Evolutionary conservation across 2,888 invertebrate species (phyloP).

Genomic region (Piscicola geometra): DNA sequence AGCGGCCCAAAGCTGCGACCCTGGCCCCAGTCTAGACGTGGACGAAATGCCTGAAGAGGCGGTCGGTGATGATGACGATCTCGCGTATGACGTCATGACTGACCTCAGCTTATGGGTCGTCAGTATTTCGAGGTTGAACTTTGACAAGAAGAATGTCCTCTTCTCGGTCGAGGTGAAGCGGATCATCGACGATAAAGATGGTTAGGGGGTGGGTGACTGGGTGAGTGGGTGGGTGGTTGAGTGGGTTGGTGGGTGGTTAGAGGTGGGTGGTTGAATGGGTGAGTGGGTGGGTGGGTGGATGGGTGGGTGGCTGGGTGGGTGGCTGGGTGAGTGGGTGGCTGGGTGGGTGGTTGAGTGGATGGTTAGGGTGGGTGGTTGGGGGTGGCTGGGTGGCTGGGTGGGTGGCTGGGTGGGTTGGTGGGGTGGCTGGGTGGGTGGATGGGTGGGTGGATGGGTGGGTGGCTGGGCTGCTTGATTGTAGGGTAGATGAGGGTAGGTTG

Average conservation of each 20-base stretch:
- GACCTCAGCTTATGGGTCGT: conserved; percentile 68
- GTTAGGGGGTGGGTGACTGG: background rate
- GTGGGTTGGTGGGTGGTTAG: conserved; percentile 1
- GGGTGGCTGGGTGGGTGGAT: no score
- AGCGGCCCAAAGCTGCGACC: background rate
- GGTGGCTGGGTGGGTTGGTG: no score
- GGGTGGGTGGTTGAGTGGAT: no score
- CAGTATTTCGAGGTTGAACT: conserved; percentile 59
- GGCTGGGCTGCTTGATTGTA: no score
- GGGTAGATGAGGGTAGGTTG: no score
- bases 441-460: no score
- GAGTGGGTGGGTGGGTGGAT: background rate
- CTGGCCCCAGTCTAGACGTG: no score
- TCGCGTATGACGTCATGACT: conserved; percentile 52
- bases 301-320: background rate
- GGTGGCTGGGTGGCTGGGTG: background rate
- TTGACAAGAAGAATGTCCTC: conserved; percentile 54
- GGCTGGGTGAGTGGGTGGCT: no score
- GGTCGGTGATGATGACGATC: background rate
- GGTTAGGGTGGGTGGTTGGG: no score
- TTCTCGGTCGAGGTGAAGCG: conserved; percentile 58
- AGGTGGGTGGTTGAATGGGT: background rate
- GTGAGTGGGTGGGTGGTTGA: background rate
- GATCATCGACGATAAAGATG: conserved; percentile 45
- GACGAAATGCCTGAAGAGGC: no score